Evolutionary conservation across 2,797 vertebrate genomes (phyloP), one percentile per base, ranked within the genome.

Genomic region (Chaetodon trifasciatus): DNA sequence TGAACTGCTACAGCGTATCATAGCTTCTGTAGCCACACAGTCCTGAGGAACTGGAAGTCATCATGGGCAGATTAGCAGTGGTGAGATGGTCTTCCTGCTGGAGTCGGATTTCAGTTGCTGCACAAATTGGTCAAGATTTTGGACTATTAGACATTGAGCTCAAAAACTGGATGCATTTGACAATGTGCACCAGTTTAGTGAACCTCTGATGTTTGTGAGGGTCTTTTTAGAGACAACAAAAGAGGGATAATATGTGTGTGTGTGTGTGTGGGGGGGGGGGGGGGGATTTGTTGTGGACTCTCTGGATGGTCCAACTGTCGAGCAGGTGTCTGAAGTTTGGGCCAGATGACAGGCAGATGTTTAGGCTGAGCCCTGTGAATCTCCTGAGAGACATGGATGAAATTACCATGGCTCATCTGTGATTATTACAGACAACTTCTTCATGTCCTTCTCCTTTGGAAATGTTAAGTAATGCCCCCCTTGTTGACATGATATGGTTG

Each of bases 281-380:
- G n/a, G n/a, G n/a, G n/a, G n/a, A n/a, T n/a, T n/a, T n/a, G 57
- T 37, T 76, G 60, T 56, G 23, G 23, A 52, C 39, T 64, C 60
- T 13, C 44, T 70, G 35, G 63, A 78, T 70, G 73, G 79, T 84
- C 82, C 76, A 81, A 84, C 42, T 88, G 87, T 82, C 78, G 24
- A 88, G 85, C 88, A 91, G 92, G 91, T 92, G 92, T 90, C 62
- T 68, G 81, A 73, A 52, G 62, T 80, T 15, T 10, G 40, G 49
- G 70, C 71, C 89, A 83, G 78, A 81, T 78, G 83, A 87, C 83
- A 83, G 47, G 80, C 47, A 74, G 87, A 88, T 91, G 85, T 93
- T 88, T 85, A 83, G 86, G 50, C 84, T 88, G 72, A 68, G 57
- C 44, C 63, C 37, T 71, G 37, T 70, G 58, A 80, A 71, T 78